These are phyloP conservation scores for Muraenolepis orangiensis DNA, from an alignment of 2,797 vertebrate species.

Conservation along the genomic window DNA sequence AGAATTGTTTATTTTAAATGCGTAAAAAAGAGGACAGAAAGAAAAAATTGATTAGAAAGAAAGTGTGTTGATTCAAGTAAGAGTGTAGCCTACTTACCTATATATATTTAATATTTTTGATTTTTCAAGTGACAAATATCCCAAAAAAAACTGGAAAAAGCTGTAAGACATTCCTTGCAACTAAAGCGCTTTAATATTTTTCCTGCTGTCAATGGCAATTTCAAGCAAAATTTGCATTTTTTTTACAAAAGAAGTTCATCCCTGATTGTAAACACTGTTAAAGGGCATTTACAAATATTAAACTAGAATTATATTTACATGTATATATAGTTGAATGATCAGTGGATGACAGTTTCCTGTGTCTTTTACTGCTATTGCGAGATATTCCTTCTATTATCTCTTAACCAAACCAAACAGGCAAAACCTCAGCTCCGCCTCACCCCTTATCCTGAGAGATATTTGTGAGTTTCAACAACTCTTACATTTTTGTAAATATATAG, in stretches of 20 bases:
- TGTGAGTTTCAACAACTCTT: background rate
- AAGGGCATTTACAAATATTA: background rate
- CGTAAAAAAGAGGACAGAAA: constrained; percentile 12
- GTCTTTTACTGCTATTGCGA: constrained; percentile 23
- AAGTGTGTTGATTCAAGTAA: constrained; percentile 3
- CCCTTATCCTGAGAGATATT: background rate
- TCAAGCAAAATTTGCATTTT: background rate
- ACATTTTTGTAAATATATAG: constrained; percentile 6
- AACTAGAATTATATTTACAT: background rate
- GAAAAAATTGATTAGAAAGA: constrained; percentile 8
- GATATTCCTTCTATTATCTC: constrained; percentile 33
- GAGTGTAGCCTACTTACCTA: no score
- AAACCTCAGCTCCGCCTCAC: constrained; percentile 50
- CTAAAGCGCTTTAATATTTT: constrained; percentile 1
- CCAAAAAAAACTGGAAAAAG: background rate
- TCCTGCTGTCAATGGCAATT: background rate
- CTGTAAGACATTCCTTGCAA: background rate
- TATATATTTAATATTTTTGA: background rate
- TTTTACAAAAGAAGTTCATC: background rate
- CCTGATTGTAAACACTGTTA: background rate
- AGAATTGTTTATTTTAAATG: background rate
- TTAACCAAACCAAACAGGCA: constrained; percentile 44
- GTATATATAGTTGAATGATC: background rate
- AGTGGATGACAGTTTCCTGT: background rate
- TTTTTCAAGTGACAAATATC: background rate